Base-by-base conservation (phyloP, 2,888 invertebrate species). In the Protodeltote pygarga region DNA sequence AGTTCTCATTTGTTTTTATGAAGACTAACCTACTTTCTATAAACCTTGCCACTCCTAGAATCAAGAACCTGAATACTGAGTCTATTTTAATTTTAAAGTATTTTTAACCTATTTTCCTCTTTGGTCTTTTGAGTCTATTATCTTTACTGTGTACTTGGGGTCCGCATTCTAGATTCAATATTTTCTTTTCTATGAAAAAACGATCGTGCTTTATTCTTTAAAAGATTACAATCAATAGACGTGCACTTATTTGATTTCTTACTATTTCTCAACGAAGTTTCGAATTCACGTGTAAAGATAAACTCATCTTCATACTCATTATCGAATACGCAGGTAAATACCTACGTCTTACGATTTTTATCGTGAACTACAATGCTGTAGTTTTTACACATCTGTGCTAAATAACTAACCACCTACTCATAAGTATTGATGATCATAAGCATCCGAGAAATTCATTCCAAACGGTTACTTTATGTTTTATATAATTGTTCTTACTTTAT, bases 401-500 rank as follows among this genome's bases (percentile, higher is more conserved):
- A 58, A 41, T 45, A 64, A 31, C 40, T 40, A 19, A 10, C 40
- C 25, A 35, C 34, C 33, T 11, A 28, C 28, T 50, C 25, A 37
- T 35, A 16, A 29, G 34, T 40, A 58, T 58, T 58, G 21, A 58
- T 59, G 24, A 45, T 24, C 39, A 10, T 6, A 41, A 42, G 32
- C 25, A 64, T 40, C 21, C 42, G 4, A 65, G 42, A 54, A 65
- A 67, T 53, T 47, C 38, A 49, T 46, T 47, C 10, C 42, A 33
- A 62, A 62, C 58, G 17, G 35, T 42, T 21, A 45, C 9, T 41
- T 28, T 37, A 39, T 68, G 66, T 69, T 77, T 71, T 70, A 68
- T 71, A 65, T 77, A 78, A 79, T 77, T 79, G 70, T 65, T 63
- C 49, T 37, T 60, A 46, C 53, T 25, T 59, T 44, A 32, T 46